Conservation (phyloP, 2,797 vertebrate genomes). For the Orientallactaga sibirica region DNA sequence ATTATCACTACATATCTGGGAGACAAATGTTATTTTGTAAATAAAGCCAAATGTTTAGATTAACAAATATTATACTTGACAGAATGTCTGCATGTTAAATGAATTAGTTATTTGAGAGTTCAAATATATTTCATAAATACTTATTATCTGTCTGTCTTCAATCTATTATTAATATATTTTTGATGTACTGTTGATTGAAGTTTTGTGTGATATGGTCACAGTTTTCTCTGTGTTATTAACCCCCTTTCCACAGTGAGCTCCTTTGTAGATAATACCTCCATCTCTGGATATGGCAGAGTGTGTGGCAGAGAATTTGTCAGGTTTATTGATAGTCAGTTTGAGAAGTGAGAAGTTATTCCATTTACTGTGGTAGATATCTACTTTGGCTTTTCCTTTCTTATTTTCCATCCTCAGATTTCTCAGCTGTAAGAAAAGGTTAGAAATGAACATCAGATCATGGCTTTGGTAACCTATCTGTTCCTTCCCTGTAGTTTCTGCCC, state of each 20-base stretch:
- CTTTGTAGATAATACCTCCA: background rate
- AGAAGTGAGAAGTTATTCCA: background rate
- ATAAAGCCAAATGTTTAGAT: background rate
- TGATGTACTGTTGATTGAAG: background rate
- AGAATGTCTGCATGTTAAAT: background rate
- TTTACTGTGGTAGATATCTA: background rate
- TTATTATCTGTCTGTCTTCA: background rate
- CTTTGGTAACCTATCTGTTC: background rate
- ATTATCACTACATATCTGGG: background rate
- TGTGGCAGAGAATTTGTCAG: background rate
- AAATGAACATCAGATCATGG: background rate
- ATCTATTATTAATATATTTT: background rate
- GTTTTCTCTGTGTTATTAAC: background rate
- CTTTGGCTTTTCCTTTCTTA: background rate
- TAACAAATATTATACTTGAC: background rate
- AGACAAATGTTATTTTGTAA: background rate
- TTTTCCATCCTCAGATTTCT: background rate
- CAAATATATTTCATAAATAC: background rate
- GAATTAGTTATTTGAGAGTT: background rate
- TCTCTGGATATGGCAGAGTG: background rate
- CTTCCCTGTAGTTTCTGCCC: background rate
- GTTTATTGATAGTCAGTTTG: too few species aligned
- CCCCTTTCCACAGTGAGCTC: background rate
- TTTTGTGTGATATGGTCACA: background rate
- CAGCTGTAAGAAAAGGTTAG: background rate